Evolutionary conservation across 2,797 vertebrate species (phyloP), one percentile per base, ranked within the genome.

Genomic region (Chaetophractus vellerosus): DNA sequence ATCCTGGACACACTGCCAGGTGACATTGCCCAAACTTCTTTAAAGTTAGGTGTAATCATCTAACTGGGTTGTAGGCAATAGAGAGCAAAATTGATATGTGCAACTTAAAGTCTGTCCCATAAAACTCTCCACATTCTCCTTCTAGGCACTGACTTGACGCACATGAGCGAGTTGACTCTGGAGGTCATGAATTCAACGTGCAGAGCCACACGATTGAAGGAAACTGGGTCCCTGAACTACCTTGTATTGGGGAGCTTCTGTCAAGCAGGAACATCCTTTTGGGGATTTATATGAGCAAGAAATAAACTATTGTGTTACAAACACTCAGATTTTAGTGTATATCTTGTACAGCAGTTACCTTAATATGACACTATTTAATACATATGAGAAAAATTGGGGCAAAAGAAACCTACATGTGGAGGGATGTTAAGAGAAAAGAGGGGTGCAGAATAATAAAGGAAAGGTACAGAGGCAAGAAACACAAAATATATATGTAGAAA

Each of bases 401-500:
- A 79, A 19, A 80, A 78, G 45, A 61, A 64, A 28, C 23, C 2
- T 31, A 28, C 15, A 0, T 38, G 1, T 2, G 5, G 11, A 89
- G 9, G 21, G 9, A 28, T n/a, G 24, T 50, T 31, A 59, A 57
- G n/a, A 57, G 33, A 52, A 90, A 75, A 74, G 6, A 55, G 1
- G 0, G 55, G 18, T 8, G 14, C 55, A 3, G 23, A 4, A 21
- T 2, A 50, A 2, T n/a, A n/a, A 9, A 33, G 38, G 24, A 88
- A 75, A 23, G 74, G 24, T 38, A 0, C 9, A 50, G 9, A 28
- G 15, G 3, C 33, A 86, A 23, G n/a, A 19, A 88, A 41, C 0
- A 6, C 2, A 19, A 79, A 21, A 5, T 33, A 2, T 2, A 6
- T 0, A 0, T 10, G 7, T 15, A 26, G 18, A 23, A 0, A 18